These are phyloP conservation scores for Pogonocichla stellata DNA, from an alignment of 2,113 vertebrate genomes.

Conservation along the genomic window DNA sequence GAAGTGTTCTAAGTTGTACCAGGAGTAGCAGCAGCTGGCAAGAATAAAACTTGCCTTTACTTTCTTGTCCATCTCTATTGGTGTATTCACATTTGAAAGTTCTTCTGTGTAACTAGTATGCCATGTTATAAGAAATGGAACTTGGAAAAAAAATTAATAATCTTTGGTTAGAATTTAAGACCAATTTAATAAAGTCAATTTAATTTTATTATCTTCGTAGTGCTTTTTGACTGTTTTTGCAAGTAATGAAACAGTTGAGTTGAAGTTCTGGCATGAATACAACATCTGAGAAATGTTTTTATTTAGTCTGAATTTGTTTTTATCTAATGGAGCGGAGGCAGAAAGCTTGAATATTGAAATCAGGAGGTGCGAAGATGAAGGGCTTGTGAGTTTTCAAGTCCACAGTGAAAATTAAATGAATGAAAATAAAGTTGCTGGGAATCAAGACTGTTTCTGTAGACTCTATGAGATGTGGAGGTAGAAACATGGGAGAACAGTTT, in stretches of 20 bases:
- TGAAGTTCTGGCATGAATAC: neutral
- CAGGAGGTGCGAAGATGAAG: neutral
- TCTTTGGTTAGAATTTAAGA: neutral
- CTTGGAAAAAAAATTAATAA: rapidly evolving
- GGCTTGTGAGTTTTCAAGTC: neutral
- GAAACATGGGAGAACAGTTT: neutral
- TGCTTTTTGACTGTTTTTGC: neutral
- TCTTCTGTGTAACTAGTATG: neutral
- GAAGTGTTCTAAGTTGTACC: neutral
- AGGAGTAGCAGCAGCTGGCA: neutral
- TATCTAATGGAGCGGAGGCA: slow-evolving; percentile 1
- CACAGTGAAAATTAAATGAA: neutral
- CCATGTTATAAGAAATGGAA: neutral
- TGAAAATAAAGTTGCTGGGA: neutral
- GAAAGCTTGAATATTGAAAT: slow-evolving; percentile 3
- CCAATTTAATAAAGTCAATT: neutral
- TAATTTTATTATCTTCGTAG: neutral
- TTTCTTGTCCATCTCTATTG: neutral
- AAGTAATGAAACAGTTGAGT: neutral
- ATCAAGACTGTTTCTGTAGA: neutral
- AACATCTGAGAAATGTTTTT: slow-evolving; percentile 1
- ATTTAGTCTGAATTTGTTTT: slow-evolving; percentile 26
- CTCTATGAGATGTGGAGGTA: neutral
- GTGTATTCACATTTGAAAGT: neutral
- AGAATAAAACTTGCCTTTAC: neutral